Conservation (phyloP, 2,797 vertebrate genomes). For the Chanos chanos region DNA sequence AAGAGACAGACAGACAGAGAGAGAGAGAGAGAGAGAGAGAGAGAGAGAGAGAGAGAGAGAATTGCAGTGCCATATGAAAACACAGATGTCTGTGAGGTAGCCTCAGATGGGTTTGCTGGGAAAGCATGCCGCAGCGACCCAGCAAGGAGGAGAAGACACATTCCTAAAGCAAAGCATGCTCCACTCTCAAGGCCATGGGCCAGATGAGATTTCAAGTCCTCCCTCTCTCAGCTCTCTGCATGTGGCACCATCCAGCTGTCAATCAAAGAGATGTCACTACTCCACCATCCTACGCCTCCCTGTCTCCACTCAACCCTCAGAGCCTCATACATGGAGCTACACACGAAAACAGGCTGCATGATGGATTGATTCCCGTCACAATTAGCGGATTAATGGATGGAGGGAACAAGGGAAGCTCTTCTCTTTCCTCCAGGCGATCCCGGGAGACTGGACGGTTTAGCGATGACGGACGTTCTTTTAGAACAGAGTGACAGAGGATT, state of each 20-base stretch:
- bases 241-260: constrained; percentile 43
- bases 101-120: constrained; percentile 52
- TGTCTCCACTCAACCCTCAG: neutral
- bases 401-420: neutral
- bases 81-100: constrained; percentile 60
- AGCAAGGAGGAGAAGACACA: constrained; percentile 42
- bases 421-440: no score
- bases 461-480: no score
- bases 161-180: constrained; percentile 63
- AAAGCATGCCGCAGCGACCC: constrained; percentile 26
- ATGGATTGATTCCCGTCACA: constrained; percentile 46
- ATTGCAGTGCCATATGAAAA: constrained; percentile 45
- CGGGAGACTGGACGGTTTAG: no score
- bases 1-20: constrained; percentile 12
- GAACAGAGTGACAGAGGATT: constrained; percentile 48
- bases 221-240: constrained; percentile 40
- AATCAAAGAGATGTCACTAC: constrained; percentile 24
- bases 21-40: constrained; percentile 10
- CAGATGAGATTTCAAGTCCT: constrained; percentile 57
- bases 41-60: constrained; percentile 14
- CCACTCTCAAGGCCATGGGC: constrained; percentile 58
- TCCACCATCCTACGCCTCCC: neutral
- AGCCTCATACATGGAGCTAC: neutral
- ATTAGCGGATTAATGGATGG: constrained; percentile 22
- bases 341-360: no score